Evolutionary conservation across 2,797 vertebrate genomes (phyloP).

Genomic region (Gymnothorax reevesii): DNA sequence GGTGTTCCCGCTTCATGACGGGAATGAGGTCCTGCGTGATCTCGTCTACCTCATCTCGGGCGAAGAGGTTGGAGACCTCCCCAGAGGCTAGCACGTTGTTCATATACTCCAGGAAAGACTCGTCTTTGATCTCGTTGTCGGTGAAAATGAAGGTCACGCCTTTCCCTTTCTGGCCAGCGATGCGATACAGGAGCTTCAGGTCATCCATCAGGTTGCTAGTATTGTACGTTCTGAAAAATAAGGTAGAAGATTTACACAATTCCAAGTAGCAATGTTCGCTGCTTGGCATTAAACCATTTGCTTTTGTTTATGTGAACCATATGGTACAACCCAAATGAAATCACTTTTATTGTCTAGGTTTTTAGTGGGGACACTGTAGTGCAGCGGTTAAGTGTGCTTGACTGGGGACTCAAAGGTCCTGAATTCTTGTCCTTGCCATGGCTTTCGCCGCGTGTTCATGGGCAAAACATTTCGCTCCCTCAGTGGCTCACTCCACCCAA

Average conservation of each 20-base stretch:
- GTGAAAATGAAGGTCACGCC: slow-evolving; percentile 83
- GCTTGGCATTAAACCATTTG: no score
- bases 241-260: background rate
- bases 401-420: no score
- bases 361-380: no score
- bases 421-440: no score
- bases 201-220: slow-evolving; percentile 82
- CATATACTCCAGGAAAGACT: slow-evolving; percentile 84
- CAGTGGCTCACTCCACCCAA: no score
- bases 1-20: slow-evolving; percentile 75
- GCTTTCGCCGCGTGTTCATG: no score
- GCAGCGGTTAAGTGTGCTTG: no score
- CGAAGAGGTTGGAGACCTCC: slow-evolving; percentile 74
- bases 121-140: slow-evolving; percentile 83
- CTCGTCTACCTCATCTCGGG: slow-evolving; percentile 81
- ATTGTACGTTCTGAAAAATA: slow-evolving; percentile 73
- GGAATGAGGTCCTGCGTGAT: slow-evolving; percentile 79
- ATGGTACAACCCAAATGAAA: background rate
- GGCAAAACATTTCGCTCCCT: no score
- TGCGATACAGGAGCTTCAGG: slow-evolving; percentile 76
- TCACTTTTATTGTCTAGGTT: no score
- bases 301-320: no score
- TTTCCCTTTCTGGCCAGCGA: slow-evolving; percentile 76
- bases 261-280: background rate
- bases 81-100: slow-evolving; percentile 82